These are phyloP conservation scores for Homarus americanus DNA, from an alignment of 1,140 invertebrate genomes.

Conservation along the genomic window DNA sequence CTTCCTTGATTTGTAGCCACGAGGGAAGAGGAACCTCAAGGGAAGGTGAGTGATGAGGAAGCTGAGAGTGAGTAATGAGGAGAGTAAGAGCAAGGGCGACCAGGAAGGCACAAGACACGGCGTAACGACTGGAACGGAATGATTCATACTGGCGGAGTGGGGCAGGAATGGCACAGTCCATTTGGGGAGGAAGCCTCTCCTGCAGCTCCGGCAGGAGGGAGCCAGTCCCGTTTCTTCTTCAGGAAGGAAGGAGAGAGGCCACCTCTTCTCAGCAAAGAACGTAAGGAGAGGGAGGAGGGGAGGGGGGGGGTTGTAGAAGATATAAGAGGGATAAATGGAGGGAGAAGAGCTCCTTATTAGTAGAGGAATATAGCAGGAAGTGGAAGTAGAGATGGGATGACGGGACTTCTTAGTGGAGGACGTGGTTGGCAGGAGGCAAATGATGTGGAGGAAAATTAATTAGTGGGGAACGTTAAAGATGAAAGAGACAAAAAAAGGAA, in stretches of 20 bases:
- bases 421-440: background rate
- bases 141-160: background rate
- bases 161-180: background rate
- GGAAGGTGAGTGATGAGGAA: background rate
- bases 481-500: no score
- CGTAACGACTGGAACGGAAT: conserved; percentile 17
- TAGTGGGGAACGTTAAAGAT: no score
- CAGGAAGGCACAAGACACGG: background rate
- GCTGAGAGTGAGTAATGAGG: conserved; percentile 5
- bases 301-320: background rate
- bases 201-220: background rate
- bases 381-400: background rate
- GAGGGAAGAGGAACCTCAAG: background rate
- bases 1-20: background rate
- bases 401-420: background rate
- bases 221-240: no score
- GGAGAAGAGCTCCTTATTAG: background rate
- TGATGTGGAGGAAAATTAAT: no score
- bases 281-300: background rate
- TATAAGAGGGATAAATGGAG: background rate
- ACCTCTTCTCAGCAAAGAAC: background rate
- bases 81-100: background rate
- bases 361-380: background rate
- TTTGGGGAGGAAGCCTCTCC: background rate
- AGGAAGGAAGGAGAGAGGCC: background rate